phyloP scores from a whole-genome alignment of 2,113 vertebrate species.

The Pleuronectes platessa region DNA sequence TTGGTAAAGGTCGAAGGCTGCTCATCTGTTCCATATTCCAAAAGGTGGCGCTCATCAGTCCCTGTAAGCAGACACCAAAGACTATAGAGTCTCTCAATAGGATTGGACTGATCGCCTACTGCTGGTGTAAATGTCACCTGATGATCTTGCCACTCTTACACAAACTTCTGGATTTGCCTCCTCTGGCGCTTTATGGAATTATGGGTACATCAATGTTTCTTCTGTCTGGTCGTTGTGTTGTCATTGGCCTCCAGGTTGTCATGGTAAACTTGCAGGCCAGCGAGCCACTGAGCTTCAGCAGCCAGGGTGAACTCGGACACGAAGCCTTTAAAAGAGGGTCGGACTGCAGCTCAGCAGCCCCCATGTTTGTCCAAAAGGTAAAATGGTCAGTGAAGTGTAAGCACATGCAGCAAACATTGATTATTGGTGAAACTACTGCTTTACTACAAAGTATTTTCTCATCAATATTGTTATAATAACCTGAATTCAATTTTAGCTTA shows the following conservation, averaged over 20 bases:
- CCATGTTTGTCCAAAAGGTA: slow-evolving; percentile 48
- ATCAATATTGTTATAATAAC: background rate
- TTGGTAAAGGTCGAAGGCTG: background rate
- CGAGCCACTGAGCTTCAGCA: slow-evolving; percentile 58
- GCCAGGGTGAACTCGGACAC: slow-evolving; percentile 46
- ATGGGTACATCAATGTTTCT: slow-evolving; percentile 71
- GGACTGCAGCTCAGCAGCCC: slow-evolving; percentile 15
- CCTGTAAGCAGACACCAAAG: background rate
- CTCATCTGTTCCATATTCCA: background rate
- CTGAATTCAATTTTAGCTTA: no score
- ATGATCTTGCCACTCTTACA: slow-evolving; percentile 53
- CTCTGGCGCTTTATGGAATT: slow-evolving; percentile 39
- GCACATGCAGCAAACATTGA: slow-evolving; percentile 3
- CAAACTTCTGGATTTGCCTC: slow-evolving; percentile 23
- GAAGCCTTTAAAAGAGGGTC: slow-evolving; percentile 60
- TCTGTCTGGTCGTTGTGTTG: slow-evolving; percentile 76
- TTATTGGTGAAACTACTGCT: slow-evolving; percentile 3
- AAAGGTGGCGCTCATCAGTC: slow-evolving; percentile 27
- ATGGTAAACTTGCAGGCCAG: slow-evolving; percentile 59
- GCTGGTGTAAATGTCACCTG: slow-evolving; percentile 44
- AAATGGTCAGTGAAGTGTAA: slow-evolving; percentile 16
- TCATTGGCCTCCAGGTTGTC: slow-evolving; percentile 63
- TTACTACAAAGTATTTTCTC: background rate
- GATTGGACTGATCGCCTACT: slow-evolving; percentile 14
- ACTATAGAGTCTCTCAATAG: background rate